Conservation (phyloP, 23 tunicate species). For the Botrylloides violaceus region DNA sequence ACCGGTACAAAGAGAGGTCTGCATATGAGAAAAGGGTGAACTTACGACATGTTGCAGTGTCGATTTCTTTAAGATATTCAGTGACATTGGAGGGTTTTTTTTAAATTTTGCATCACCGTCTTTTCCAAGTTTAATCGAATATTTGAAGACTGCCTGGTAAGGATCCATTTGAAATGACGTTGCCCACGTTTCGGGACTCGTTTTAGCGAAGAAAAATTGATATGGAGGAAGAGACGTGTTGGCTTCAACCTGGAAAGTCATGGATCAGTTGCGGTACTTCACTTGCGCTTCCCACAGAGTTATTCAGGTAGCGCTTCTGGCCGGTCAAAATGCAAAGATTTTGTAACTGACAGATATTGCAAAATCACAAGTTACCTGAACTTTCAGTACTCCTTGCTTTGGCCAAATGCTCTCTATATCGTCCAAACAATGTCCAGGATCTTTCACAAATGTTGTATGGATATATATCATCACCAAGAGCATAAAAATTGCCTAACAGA, state of each 20-base stretch:
- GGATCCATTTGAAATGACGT: conserved; percentile 40
- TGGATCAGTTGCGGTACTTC: neutral
- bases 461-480: conserved; percentile 60
- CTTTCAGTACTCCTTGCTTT: conserved; percentile 49
- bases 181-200: conserved; percentile 9
- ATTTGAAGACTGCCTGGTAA: conserved; percentile 40
- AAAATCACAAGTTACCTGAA: too few species aligned
- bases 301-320: too few species aligned
- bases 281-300: too few species aligned
- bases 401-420: conserved; percentile 82
- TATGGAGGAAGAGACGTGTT: conserved; percentile 17
- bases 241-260: conserved; percentile 16
- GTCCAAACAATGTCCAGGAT: conserved; percentile 53
- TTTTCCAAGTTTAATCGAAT: conserved; percentile 28
- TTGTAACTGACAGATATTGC: too few species aligned
- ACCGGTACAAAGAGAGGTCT: too few species aligned
- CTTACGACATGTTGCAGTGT: neutral
- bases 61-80: neutral
- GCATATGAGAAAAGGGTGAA: too few species aligned
- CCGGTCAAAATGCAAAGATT: too few species aligned
- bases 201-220: conserved; percentile 35
- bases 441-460: conserved; percentile 63
- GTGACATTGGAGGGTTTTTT: neutral
- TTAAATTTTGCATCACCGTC: neutral
- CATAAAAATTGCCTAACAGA: conserved; percentile 46